Evolutionary conservation across 1,140 invertebrate genomes (phyloP), one percentile per base, ranked within the genome.

Genomic region (Bursaphelenchus mucronatus): DNA sequence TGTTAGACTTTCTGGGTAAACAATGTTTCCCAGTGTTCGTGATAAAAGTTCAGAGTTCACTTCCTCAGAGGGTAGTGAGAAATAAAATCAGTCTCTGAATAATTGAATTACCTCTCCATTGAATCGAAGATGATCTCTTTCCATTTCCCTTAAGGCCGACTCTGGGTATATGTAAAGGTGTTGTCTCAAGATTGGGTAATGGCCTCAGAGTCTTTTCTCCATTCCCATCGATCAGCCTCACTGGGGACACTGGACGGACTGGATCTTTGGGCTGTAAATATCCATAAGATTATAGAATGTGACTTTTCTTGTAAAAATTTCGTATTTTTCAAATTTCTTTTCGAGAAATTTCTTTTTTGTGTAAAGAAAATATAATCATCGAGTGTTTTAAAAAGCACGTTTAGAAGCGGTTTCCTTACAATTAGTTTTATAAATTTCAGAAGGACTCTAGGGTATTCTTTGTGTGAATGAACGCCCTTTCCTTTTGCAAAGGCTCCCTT

Each of bases 161-260:
- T 8, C 66, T 50, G 5, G 66, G 66, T 30, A 68, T 68, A 45
- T 68, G 66, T 44, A 68, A n/a, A 11, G 66, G 66, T 45, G 47
- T 30, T 3, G 63, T 68, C n/a, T 67, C 66, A 40, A 67, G n/a
- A 45, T 69, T 46, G 21, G 65, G 54, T n/a, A 69, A 46, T 21
- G 64, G 64, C 21, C 49, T 43, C 40, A 66, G 45, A n/a, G 67
- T n/a, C n/a, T 66, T 47, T 68, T 66, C 64, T n/a, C 10, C 30
- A 51, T 41, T 45, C 30, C n/a, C 15, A 40, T 61, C 61, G 9
- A 45, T 39, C 9, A 63, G 63, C 10, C 66, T 47, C 8, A 69
- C 66, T 3, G 68, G 68, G 13, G 65, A 44, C 8, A 69, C 67
- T 9, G 68, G 68, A 43, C 66, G 9, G 11, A 68, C 65, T 19